Evolutionary conservation across 2,888 invertebrate genomes (phyloP).

Genomic region (Punctoribates punctum): DNA sequence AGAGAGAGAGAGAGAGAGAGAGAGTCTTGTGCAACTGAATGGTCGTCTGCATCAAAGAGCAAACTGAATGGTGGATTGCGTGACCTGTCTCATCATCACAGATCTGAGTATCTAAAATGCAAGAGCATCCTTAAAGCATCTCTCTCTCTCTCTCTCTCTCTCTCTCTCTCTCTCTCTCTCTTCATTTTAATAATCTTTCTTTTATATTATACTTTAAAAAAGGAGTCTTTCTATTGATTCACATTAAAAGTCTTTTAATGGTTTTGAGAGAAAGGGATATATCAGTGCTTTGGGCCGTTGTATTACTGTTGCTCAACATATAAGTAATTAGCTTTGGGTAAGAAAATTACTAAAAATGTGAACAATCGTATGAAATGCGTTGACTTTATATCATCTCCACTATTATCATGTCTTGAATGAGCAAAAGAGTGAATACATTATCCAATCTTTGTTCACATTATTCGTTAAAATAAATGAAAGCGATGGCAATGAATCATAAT

Average conservation of each 20-base stretch:
- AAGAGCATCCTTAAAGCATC: background rate
- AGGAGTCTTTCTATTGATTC: conserved; percentile 9
- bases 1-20: conserved; percentile 22
- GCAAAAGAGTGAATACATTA: background rate
- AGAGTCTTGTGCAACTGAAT: background rate
- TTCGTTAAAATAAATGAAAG: background rate
- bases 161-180: conserved; percentile 1
- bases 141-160: background rate
- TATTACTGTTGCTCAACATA: background rate
- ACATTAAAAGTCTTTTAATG: conserved; percentile 15
- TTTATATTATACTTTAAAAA: background rate
- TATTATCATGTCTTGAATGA: conserved; percentile 3
- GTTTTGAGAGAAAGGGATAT: background rate
- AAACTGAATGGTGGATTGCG: conserved; percentile 16
- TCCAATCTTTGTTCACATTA: background rate
- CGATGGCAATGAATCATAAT: background rate
- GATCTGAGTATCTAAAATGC: background rate
- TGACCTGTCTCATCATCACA: background rate
- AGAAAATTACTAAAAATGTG: conserved; percentile 15
- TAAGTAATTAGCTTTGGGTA: conserved; percentile 16
- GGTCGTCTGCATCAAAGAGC: conserved; percentile 19
- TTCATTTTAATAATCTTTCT: background rate
- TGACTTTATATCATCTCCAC: background rate
- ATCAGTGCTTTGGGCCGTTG: background rate
- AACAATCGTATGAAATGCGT: background rate